Base-by-base conservation (phyloP, 2,113 vertebrate genomes). In the Phylloscopus whistleri region DNA sequence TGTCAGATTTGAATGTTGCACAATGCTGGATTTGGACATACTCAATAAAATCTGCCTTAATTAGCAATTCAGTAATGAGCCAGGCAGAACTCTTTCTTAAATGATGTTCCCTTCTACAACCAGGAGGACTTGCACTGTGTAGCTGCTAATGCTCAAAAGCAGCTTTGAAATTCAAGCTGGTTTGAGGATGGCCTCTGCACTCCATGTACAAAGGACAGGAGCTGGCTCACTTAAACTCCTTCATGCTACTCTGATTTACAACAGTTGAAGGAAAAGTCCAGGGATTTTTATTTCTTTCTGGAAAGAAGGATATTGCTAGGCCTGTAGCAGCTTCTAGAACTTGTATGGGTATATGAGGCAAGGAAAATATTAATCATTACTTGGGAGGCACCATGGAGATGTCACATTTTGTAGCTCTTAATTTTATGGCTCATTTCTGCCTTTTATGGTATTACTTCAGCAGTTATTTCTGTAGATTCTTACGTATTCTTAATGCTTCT, bases 381-480 rank as follows among this genome's bases (percentile, higher is more conserved):
- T 92, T 87, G 67, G 51, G 70, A 94, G 70, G 48, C 68, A 56
- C 39, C 86, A 60, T 11, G 1, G 4, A 80, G 43, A 83, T 84
- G 78, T 79, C 91, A 81, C 41, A 49, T 94, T 92, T 84, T 87
- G 58, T 83, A 92, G 67, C 52, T 93, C 43, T 89, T 88, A 77
- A 89, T 90, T 89, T 94, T 95, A 87, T 93, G 48, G 58, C 59
- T 93, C 43, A 52, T 79, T 96, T 95, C 84, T 94, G 63, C 92
- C 63, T 86, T 95, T 95, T 94, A 90, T 80, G 26, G 82, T 63
- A 58, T 85, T 92, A 82, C 52, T 93, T 90, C 73, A 87, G 35
- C 51, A 16, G 89, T 95, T 90, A 85, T 95, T 93, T 95, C 85
- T 87, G 63, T 92, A 86, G 93, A 80, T 63, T 80, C 67, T 76